phyloP scores from a whole-genome alignment of 2,113 vertebrate genomes.

The Tor tambroides region DNA sequence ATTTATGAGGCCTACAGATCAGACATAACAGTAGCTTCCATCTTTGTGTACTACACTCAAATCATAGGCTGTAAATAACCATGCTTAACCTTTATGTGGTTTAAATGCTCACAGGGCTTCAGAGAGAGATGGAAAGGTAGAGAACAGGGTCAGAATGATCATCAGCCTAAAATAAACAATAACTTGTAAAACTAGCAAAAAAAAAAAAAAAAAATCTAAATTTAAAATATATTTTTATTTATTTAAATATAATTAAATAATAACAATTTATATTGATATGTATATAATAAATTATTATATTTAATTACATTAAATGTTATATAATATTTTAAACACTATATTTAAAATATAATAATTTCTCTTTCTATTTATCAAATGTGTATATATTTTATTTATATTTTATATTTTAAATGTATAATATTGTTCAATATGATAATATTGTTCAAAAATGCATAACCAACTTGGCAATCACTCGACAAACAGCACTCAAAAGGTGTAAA shows the following conservation, averaged over 20 bases:
- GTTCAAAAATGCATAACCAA: no score
- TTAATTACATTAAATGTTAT: no score
- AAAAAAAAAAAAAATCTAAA: no score
- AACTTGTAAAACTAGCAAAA: background rate
- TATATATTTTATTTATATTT: no score
- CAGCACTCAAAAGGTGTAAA: background rate
- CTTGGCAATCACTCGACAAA: background rate
- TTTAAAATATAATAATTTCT: no score
- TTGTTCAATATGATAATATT: no score
- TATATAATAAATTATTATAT: no score
- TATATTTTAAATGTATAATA: no score
- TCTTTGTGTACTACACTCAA: background rate
- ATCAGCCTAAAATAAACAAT: slow-evolving; percentile 33
- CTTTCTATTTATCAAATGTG: background rate
- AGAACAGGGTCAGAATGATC: background rate
- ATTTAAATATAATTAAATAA: background rate
- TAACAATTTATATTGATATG: background rate
- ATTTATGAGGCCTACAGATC: slow-evolving; percentile 18
- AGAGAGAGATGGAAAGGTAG: background rate
- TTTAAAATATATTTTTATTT: background rate
- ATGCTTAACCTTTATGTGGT: slow-evolving; percentile 4
- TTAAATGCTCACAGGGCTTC: background rate
- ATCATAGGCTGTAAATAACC: slow-evolving; percentile 21
- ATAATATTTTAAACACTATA: no score
- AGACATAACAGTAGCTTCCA: background rate